Conservation (phyloP, 2,888 invertebrate genomes). For the Athrips mouffetella region DNA sequence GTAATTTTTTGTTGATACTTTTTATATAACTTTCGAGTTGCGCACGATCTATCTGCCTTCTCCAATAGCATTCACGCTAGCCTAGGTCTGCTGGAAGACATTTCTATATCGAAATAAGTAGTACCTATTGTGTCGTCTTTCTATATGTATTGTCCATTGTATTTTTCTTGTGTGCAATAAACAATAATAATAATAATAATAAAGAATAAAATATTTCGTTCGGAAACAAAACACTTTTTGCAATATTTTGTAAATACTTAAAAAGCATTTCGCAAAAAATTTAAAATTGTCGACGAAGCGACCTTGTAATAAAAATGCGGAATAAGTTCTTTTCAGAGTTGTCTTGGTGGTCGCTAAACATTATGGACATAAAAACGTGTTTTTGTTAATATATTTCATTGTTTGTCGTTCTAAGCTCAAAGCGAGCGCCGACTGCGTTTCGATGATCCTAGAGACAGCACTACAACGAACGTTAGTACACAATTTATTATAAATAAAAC, state of each 20-base stretch:
- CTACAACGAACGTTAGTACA: conserved; percentile 6
- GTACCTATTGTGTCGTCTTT: too few species aligned
- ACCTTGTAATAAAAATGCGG: conserved; percentile 33
- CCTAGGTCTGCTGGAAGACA: too few species aligned
- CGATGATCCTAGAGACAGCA: conserved; percentile 9
- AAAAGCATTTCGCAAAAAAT: conserved; percentile 59
- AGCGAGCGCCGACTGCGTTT: conserved; percentile 36
- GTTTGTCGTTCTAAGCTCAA: conserved; percentile 39
- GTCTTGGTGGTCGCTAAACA: conserved; percentile 42
- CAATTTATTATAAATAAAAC: conserved; percentile 13
- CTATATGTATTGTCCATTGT: too few species aligned
- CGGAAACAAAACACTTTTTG: conserved; percentile 57
- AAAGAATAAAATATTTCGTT: conserved; percentile 35
- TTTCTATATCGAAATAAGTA: too few species aligned
- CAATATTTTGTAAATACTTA: conserved; percentile 45
- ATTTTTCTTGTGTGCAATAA: too few species aligned
- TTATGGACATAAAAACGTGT: conserved; percentile 38
- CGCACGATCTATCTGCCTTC: too few species aligned
- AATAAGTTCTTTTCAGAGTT: conserved; percentile 28
- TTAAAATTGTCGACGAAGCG: conserved; percentile 29
- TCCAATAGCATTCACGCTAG: too few species aligned
- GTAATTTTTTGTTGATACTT: too few species aligned
- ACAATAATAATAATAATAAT: too few species aligned
- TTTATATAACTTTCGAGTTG: too few species aligned
- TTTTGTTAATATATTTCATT: conserved; percentile 31